Evolutionary conservation across 2,797 vertebrate species (phyloP).

Genomic region (Tragelaphus oryx): DNA sequence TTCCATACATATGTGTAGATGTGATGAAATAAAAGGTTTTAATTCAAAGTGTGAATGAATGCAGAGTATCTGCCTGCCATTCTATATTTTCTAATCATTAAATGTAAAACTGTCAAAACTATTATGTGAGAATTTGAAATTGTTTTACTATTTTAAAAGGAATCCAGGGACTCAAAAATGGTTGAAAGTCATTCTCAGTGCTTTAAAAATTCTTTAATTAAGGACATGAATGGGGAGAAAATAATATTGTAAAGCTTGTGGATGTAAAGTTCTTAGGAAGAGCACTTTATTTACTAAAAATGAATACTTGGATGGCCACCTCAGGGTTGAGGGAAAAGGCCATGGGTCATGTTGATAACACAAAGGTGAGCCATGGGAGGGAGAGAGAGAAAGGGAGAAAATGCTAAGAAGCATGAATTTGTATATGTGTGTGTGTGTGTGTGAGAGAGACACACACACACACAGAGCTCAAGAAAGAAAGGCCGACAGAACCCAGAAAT

Average conservation of each 20-base stretch:
- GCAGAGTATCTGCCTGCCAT: not conserved
- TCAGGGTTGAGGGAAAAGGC: not conserved
- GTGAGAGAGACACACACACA: not conserved
- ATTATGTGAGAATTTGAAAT: not conserved
- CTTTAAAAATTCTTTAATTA: not conserved
- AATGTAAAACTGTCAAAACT: not conserved
- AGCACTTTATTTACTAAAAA: not conserved
- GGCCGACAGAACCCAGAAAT: not conserved
- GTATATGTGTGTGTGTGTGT: not conserved
- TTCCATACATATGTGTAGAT: not conserved
- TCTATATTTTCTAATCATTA: conserved; percentile 15
- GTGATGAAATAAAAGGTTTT: not conserved
- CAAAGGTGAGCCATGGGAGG: not conserved
- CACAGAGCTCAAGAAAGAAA: not conserved
- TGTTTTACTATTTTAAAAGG: conserved; percentile 13
- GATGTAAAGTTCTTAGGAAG: not conserved
- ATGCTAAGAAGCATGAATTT: not conserved
- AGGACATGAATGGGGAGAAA: not conserved
- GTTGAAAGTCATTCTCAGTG: not conserved
- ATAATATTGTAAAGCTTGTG: not conserved
- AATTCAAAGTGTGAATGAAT: not conserved
- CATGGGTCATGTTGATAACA: not conserved
- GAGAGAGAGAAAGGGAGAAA: not conserved
- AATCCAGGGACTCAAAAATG: not conserved
- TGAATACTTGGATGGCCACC: not conserved